Conservation (phyloP, 1,140 invertebrate species). For the Trachelipus rathkii region DNA sequence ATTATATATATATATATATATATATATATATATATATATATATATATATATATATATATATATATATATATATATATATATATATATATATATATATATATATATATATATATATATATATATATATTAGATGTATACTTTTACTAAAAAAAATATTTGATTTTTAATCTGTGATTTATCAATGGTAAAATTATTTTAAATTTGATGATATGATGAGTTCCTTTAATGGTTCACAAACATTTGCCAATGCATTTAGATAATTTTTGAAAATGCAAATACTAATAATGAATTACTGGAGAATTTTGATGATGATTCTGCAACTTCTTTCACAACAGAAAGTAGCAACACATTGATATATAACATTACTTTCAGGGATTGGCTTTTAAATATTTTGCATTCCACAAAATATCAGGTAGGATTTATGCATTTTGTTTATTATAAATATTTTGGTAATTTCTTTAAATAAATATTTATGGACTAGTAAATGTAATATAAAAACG, state of each 20-base stretch:
- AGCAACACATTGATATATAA: background rate
- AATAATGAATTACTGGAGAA: background rate
- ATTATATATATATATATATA: background rate
- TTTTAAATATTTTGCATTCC: constrained; percentile 1
- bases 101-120: constrained; percentile 13
- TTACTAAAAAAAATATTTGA: background rate
- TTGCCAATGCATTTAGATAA: background rate
- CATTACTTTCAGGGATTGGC: background rate
- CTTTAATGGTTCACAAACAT: background rate
- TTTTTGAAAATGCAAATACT: background rate
- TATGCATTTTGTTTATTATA: background rate
- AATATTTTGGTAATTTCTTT: no score
- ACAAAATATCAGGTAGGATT: background rate
- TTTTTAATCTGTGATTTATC: no score
- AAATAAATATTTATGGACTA: no score
- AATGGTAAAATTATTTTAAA: no score
- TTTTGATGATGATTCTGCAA: background rate
- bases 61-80: constrained; percentile 4
- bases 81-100: constrained; percentile 15
- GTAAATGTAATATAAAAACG: no score
- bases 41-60: constrained; percentile 2
- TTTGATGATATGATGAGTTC: background rate
- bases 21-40: background rate
- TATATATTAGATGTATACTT: background rate
- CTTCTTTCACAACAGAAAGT: background rate